A percentile compares a stretch with the other conserved stretches of the same genome.
Evolutionary conservation across 2,797 vertebrate species (phyloP).

Genomic region (Thamnophis elegans): DNA sequence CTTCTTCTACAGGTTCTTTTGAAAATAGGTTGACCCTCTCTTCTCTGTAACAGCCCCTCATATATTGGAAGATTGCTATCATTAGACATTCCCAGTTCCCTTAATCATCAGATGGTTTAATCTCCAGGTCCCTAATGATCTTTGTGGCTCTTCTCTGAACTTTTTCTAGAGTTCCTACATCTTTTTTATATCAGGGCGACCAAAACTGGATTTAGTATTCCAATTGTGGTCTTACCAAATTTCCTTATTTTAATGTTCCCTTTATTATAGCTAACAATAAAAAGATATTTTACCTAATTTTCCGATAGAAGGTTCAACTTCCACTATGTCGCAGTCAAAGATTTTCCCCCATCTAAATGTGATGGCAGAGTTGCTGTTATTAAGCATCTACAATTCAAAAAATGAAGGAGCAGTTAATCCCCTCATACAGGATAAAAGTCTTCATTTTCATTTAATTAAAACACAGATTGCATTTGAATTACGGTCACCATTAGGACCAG

Average conservation of each 20-base stretch:
- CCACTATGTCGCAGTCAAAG: constrained; percentile 73
- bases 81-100: background rate
- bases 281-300: constrained; percentile 77
- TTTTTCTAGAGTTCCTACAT: background rate
- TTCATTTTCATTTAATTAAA: background rate
- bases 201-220: background rate
- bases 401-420: background rate
- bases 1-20: background rate
- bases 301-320: constrained; percentile 84
- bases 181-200: background rate
- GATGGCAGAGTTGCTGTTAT: constrained; percentile 85
- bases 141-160: background rate
- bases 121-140: background rate
- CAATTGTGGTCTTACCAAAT: background rate
- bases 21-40: background rate
- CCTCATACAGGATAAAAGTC: background rate
- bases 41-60: background rate
- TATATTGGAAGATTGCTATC: background rate
- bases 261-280: background rate
- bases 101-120: background rate
- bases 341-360: constrained; percentile 82
- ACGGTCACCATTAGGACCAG: background rate
- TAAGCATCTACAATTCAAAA: constrained; percentile 86
- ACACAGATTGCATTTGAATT: background rate
- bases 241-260: background rate